Evolutionary conservation across 1,140 invertebrate genomes (phyloP).

Genomic region (Zophobas morio): DNA sequence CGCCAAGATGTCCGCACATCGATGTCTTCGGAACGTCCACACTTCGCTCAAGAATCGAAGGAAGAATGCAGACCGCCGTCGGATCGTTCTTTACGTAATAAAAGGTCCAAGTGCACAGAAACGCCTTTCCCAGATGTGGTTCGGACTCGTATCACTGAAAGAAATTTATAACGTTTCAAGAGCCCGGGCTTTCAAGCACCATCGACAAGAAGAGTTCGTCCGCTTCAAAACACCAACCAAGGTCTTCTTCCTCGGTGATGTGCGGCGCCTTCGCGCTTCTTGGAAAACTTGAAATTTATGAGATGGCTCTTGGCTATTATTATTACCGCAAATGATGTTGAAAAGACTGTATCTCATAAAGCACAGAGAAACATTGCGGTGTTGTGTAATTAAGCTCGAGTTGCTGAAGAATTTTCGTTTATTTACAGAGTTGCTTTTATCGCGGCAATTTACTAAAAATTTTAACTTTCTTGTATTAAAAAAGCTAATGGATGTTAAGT

Average conservation of each 20-base stretch:
- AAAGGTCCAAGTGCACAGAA: slow-evolving; percentile 9
- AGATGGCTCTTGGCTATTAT: not conserved
- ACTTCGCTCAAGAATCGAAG: slow-evolving; percentile 30
- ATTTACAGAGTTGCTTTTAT: not conserved
- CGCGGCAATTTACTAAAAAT: not conserved
- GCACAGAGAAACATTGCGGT: not conserved
- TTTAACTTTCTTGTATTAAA: slow-evolving; percentile 11
- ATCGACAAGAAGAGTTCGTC: not conserved
- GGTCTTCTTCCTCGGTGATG: not conserved
- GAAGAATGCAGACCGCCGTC: slow-evolving; percentile 19
- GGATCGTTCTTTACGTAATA: not conserved
- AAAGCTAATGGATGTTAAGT: not conserved
- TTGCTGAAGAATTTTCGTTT: not conserved
- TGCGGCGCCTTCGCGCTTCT: not conserved
- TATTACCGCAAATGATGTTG: slow-evolving; percentile 9
- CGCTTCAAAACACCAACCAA: not conserved
- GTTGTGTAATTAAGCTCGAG: not conserved
- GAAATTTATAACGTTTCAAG: not conserved
- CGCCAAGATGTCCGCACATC: slow-evolving; percentile 47
- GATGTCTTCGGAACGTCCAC: slow-evolving; percentile 49
- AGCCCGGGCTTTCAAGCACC: not conserved
- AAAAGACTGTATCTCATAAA: not conserved
- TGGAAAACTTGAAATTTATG: slow-evolving; percentile 11
- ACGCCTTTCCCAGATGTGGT: slow-evolving; percentile 2
- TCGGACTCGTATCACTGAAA: not conserved